These are phyloP conservation scores for Larimichthys polyactis DNA, from an alignment of 2,113 vertebrate species.

Conservation along the genomic window DNA sequence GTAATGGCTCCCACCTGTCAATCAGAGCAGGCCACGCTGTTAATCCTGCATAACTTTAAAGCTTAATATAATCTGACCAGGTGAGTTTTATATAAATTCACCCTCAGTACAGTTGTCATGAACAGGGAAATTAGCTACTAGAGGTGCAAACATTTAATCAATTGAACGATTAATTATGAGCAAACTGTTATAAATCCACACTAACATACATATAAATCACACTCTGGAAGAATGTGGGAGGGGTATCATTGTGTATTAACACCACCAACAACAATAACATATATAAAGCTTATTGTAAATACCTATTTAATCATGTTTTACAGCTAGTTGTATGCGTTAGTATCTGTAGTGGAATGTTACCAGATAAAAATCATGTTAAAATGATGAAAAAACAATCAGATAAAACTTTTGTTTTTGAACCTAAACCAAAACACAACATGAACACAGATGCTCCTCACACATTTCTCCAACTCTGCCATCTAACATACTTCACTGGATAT, in stretches of 20 bases:
- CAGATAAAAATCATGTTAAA: background rate
- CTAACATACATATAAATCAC: background rate
- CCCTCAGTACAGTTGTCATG: too few relatives aligned
- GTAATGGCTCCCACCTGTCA: too few relatives aligned
- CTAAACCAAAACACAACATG: background rate
- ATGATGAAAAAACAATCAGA: background rate
- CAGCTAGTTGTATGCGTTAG: background rate
- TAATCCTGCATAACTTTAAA: too few relatives aligned
- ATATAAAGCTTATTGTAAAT: background rate
- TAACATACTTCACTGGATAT: slow-evolving; percentile 6
- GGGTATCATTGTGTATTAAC: background rate
- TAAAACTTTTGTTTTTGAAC: background rate
- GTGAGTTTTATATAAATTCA: too few relatives aligned
- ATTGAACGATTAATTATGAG: background rate
- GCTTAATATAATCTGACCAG: too few relatives aligned
- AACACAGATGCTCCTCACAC: slow-evolving; percentile 19
- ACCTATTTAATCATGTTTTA: background rate
- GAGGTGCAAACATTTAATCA: background rate
- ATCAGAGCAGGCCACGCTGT: too few relatives aligned
- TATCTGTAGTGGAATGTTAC: background rate
- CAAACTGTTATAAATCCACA: background rate
- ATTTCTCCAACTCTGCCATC: slow-evolving; percentile 27
- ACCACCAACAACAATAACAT: background rate
- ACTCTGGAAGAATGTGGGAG: background rate
- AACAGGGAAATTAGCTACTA: too few relatives aligned